Base-by-base conservation (phyloP, 2,888 invertebrate species). In the Drosophila sordidula region DNA sequence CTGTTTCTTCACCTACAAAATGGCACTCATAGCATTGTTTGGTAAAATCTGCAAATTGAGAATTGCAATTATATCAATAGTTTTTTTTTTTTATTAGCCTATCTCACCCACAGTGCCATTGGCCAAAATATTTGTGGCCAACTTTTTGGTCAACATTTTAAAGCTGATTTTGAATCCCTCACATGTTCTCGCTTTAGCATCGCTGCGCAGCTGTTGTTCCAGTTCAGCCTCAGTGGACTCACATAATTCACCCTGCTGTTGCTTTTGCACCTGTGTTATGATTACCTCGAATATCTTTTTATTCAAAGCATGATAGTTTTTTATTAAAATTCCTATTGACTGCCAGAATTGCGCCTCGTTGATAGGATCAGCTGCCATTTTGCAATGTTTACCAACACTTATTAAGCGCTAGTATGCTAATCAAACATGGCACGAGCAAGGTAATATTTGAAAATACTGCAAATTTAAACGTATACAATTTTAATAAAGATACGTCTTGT, bases 241-340 rank as follows among this genome's bases (percentile, higher is more conserved):
- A 5, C 2, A 18, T 2, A 63, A 34, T 12, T 45, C 38, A 0
- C 73, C 93, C 52, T 78, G 52, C 2, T 66, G 4, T 6, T 85
- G 47, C 52, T 75, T 79, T 18, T 81, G 61, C 0, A 87, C 87
- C 51, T 65, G 51, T 5, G 64, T 70, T 5, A 86, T 58, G 1
- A 87, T 66, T 41, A 90, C 90, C 4, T 95, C 95, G 90, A 95
- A 94, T 87, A 96, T 92, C 90, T 95, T 94, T 81, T 95, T 95
- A 91, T 96, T 96, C 6, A 96, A 92, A 61, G 95, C 93, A 90
- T 96, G 95, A 52, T 96, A 95, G 90, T 95, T 95, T 58, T 92
- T 93, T 63, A 95, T 90, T 89, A 95, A 94, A 73, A 96, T 93
- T 52, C 92, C 90, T 54, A 95, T 91, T 1, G 95, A 93, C 66